Conservation (phyloP, 2,888 invertebrate species). For the Agrotis exclamationis region DNA sequence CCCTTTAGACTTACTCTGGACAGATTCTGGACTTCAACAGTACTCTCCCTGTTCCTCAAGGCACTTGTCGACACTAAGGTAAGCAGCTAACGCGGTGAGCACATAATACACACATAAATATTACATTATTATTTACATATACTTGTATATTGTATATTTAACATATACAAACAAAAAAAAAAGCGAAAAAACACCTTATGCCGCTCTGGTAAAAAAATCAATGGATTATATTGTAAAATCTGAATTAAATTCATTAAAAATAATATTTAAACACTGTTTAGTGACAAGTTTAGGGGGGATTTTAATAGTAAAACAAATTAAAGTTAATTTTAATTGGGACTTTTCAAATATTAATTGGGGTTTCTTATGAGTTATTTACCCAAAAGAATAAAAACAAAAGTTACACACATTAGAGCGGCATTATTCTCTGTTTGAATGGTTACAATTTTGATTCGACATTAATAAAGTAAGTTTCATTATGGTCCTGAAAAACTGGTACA, state of each 20-base stretch:
- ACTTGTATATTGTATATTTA: conserved; percentile 35
- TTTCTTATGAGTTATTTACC: neutral
- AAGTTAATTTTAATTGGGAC: neutral
- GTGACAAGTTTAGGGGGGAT: conserved; percentile 21
- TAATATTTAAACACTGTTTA: conserved; percentile 23
- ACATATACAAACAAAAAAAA: conserved; percentile 24
- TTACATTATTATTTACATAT: conserved; percentile 68
- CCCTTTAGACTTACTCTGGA: conserved; percentile 81
- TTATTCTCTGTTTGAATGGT: conserved; percentile 27
- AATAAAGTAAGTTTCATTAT: no score
- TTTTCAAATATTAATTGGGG: conserved; percentile 3
- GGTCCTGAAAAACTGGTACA: no score
- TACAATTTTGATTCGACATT: conserved; percentile 47
- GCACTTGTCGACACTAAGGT: conserved; percentile 83
- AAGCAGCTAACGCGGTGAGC: conserved; percentile 84
- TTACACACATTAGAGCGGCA: conserved; percentile 55
- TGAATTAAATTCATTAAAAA: neutral
- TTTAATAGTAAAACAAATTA: neutral
- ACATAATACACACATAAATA: conserved; percentile 77
- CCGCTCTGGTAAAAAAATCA: conserved; percentile 42
- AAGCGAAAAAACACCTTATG: conserved; percentile 50
- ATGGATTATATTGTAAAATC: conserved; percentile 11
- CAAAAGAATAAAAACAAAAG: conserved; percentile 17
- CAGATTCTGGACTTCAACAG: conserved; percentile 71
- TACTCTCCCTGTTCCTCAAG: conserved; percentile 74